Base-by-base conservation (phyloP, 2,113 vertebrate genomes). In the Pteropus alecto region DNA sequence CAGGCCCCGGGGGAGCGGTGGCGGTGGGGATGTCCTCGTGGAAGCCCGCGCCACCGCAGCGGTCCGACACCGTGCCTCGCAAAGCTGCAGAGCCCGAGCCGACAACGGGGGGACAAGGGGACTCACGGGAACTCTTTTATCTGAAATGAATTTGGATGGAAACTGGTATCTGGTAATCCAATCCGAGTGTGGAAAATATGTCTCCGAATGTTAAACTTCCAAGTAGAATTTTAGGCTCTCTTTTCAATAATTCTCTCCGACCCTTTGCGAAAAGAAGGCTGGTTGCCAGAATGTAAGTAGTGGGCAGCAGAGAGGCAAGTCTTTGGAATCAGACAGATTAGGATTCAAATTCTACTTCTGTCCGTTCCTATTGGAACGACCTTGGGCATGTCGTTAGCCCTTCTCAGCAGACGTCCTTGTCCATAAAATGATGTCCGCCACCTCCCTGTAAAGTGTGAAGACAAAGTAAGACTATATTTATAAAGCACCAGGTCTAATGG, bases 51-150 rank as follows among this genome's bases (percentile, higher is more conserved):
- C 15, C 28, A 11, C 35, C 5, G 10, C 19, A n/a, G 63, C n/a
- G 2, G 51, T 22, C 63, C 3, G 0, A 21, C 35, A 3, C 21
- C 0, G 5, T 33, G n/a, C 11, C 51, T 24, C 1, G 8, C 2
- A 60, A 12, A 33, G 19, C 24, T 24, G 35, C 18, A 38, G 4
- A 30, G n/a, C 38, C 33, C 2, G 54, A 58, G 78, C 1, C 2
- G 33, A 51, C 74, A 30, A 5, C 1, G 2, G 11, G 61, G 38
- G 26, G 19, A 5, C 41, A 6, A 33, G 18, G 24, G 21, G 43
- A 85, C 51, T n/a, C 30, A 54, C 54, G 21, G 56, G 73, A n/a
- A 51, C 21, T 33, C n/a, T 33, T 71, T 22, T 6, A 1, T 28
- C 38, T 58, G 18, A 73, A 67, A n/a, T 7, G 81, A 81, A 33